Evolutionary conservation across 2,797 vertebrate species (phyloP).

Genomic region (Eptatretus atami): DNA sequence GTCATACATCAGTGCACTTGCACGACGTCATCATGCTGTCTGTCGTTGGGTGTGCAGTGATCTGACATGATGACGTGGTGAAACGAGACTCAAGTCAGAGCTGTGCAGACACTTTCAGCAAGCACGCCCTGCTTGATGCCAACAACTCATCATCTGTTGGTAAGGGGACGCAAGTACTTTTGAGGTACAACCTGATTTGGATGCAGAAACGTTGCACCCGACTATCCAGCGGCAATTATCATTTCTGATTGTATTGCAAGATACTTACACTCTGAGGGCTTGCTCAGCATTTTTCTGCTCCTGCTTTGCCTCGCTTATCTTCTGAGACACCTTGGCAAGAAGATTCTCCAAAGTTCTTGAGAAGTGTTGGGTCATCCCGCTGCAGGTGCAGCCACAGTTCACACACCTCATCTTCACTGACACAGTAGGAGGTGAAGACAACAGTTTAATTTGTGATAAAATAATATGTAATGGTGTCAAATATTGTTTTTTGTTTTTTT

Average conservation of each 20-base stretch:
- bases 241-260: background rate
- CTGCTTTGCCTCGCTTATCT: slow-evolving; percentile 5
- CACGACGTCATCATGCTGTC: too few relatives aligned
- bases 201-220: too few relatives aligned
- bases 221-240: background rate
- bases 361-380: background rate
- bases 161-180: background rate
- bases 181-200: too few relatives aligned
- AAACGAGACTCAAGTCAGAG: too few relatives aligned
- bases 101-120: too few relatives aligned
- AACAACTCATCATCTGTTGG: background rate
- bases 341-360: slow-evolving; percentile 1
- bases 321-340: background rate
- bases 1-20: too few relatives aligned
- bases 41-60: too few relatives aligned
- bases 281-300: background rate
- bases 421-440: too few relatives aligned
- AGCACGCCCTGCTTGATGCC: background rate
- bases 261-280: background rate
- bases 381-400: background rate
- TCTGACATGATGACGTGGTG: too few relatives aligned
- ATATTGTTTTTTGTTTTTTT: too few relatives aligned
- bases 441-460: too few relatives aligned
- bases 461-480: too few relatives aligned
- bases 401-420: slow-evolving; percentile 3